Evolutionary conservation across 2,888 invertebrate genomes (phyloP).

Genomic region (Phaedon cochleariae): DNA sequence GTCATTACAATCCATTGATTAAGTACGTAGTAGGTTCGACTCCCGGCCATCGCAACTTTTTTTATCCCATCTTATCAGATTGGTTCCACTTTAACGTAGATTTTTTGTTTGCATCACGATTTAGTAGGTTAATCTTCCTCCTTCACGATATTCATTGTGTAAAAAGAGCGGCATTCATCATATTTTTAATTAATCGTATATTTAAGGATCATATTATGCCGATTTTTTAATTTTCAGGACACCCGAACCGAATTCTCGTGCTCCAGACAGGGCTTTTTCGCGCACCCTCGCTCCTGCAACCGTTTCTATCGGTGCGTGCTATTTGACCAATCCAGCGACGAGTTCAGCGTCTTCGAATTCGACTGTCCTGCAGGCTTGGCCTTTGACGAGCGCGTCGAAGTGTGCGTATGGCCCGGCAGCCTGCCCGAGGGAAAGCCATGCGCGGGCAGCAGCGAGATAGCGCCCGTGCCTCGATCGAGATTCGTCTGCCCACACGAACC

Average conservation of each 20-base stretch:
- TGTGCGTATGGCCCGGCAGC: conserved; percentile 84
- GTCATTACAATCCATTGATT: too few relatives aligned
- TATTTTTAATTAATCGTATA: too few relatives aligned
- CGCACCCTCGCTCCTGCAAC: conserved; percentile 79
- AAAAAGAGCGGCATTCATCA: too few relatives aligned
- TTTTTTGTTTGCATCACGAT: too few relatives aligned
- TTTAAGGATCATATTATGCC: too few relatives aligned
- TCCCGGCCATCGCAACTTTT: too few relatives aligned
- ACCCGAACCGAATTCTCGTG: conserved; percentile 79
- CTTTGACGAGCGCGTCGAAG: conserved; percentile 79
- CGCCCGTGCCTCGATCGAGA: conserved; percentile 73
- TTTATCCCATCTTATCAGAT: too few relatives aligned
- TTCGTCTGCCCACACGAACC: conserved; percentile 74
- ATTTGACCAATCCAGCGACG: conserved; percentile 77
- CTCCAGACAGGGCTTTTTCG: conserved; percentile 80
- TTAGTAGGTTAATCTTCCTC: too few relatives aligned
- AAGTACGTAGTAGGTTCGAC: too few relatives aligned
- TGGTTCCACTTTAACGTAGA: too few relatives aligned
- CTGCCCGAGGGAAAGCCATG: conserved; percentile 76
- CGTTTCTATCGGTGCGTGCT: conserved; percentile 84
- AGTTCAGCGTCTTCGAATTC: conserved; percentile 82
- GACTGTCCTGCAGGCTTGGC: conserved; percentile 81
- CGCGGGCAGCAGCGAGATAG: conserved; percentile 80
- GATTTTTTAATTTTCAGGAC: conserved; percentile 62
- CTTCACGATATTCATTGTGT: too few relatives aligned